Conservation (phyloP, 2,888 invertebrate species). For the Amblyjoppa proteus region DNA sequence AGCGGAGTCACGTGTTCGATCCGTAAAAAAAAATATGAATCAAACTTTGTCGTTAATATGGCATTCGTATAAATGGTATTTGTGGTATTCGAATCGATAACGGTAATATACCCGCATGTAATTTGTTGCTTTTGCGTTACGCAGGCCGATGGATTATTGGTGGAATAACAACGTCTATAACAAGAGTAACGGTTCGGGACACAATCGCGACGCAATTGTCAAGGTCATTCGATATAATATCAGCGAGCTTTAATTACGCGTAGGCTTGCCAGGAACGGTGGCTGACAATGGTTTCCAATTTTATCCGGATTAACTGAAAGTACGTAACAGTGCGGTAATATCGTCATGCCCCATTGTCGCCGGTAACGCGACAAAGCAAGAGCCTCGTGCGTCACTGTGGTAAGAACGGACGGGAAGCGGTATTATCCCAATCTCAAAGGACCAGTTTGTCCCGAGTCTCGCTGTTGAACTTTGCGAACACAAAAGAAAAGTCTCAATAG, state of each 20-base stretch:
- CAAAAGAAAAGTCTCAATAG: not conserved
- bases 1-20: too few species aligned
- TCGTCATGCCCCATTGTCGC: not conserved
- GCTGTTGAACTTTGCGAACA: not conserved
- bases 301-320: constrained; percentile 34
- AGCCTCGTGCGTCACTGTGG: not conserved
- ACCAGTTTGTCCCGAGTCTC: not conserved
- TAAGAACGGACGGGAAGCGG: not conserved
- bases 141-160: not conserved
- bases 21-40: not conserved
- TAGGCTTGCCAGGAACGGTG: not conserved
- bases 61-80: not conserved
- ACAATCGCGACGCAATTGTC: not conserved
- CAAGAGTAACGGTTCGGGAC: not conserved
- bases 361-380: not conserved
- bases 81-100: not conserved
- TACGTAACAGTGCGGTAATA: not conserved
- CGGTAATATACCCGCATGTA: not conserved
- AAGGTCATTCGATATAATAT: not conserved
- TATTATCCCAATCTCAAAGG: constrained; percentile 9
- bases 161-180: not conserved
- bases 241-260: not conserved
- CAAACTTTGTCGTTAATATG: not conserved
- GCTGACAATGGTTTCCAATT: constrained; percentile 39
- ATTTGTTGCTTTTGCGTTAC: not conserved